Evolutionary conservation across 1,140 invertebrate species (phyloP).

Genomic region (Cotesia glomerata): DNA sequence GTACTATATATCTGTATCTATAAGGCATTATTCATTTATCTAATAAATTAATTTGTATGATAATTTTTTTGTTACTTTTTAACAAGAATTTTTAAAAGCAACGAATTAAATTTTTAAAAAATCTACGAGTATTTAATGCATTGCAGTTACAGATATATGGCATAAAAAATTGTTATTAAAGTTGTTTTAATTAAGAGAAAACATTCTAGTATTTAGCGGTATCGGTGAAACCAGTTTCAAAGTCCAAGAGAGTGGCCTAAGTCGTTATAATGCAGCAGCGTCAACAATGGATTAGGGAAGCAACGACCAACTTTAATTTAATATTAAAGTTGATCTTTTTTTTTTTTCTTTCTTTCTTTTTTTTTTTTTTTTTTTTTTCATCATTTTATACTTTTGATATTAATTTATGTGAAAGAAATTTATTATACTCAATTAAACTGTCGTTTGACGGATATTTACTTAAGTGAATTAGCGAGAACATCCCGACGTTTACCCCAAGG

Average conservation of each 20-base stretch:
- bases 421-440: slow-evolving; percentile 14
- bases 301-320: background rate
- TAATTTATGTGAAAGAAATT: slow-evolving; percentile 50
- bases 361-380: too few relatives aligned
- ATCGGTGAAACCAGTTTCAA: slow-evolving; percentile 50
- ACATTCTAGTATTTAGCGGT: slow-evolving; percentile 29
- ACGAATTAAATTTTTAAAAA: too few relatives aligned
- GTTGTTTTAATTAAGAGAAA: background rate
- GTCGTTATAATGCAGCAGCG: slow-evolving; percentile 49
- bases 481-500: slow-evolving; percentile 61
- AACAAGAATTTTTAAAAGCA: background rate
- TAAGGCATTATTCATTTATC: slow-evolving; percentile 40
- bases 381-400: too few relatives aligned
- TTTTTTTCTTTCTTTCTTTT: background rate
- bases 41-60: background rate
- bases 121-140: slow-evolving; percentile 27
- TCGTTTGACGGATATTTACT: background rate
- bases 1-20: slow-evolving; percentile 53
- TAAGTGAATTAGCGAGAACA: slow-evolving; percentile 1
- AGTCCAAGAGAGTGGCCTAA: slow-evolving; percentile 53
- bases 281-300: slow-evolving; percentile 53
- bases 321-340: background rate
- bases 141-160: slow-evolving; percentile 52
- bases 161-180: slow-evolving; percentile 38
- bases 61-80: background rate